These are phyloP conservation scores for Busseola fusca DNA, from an alignment of 2,888 invertebrate species.

Conservation along the genomic window DNA sequence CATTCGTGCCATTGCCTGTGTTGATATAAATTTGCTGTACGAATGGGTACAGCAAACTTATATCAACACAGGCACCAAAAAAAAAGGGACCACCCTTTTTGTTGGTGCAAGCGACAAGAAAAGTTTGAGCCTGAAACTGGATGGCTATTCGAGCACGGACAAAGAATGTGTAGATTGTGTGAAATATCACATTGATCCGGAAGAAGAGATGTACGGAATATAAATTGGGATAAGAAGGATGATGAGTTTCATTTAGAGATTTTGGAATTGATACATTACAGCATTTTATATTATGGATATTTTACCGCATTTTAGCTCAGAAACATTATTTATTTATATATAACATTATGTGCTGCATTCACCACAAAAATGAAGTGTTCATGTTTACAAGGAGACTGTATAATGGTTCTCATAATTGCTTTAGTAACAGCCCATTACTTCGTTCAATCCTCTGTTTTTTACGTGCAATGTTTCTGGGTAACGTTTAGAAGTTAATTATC, in stretches of 20 bases:
- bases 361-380: background rate
- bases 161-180: background rate
- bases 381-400: background rate
- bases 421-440: slow-evolving; percentile 4
- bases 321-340: no score
- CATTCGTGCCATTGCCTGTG: no score
- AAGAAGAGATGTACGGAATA: background rate
- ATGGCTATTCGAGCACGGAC: background rate
- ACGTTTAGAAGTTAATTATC: slow-evolving; percentile 25
- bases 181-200: background rate
- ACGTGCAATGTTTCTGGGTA: slow-evolving; percentile 5
- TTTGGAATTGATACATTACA: background rate
- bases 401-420: slow-evolving; percentile 13
- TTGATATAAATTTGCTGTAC: no score
- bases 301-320: background rate
- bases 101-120: background rate
- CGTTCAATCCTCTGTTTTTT: background rate
- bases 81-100: no score
- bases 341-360: background rate
- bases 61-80: background rate
- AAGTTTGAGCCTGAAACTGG: background rate
- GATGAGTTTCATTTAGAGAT: background rate
- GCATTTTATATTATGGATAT: background rate
- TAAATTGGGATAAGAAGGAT: background rate
- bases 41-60: background rate